A percentile compares a stretch with the other conserved stretches of the same genome.
These are phyloP conservation scores for Pangasius mekongensis DNA, from an alignment of 2,797 vertebrate genomes.

Conservation along the genomic window DNA sequence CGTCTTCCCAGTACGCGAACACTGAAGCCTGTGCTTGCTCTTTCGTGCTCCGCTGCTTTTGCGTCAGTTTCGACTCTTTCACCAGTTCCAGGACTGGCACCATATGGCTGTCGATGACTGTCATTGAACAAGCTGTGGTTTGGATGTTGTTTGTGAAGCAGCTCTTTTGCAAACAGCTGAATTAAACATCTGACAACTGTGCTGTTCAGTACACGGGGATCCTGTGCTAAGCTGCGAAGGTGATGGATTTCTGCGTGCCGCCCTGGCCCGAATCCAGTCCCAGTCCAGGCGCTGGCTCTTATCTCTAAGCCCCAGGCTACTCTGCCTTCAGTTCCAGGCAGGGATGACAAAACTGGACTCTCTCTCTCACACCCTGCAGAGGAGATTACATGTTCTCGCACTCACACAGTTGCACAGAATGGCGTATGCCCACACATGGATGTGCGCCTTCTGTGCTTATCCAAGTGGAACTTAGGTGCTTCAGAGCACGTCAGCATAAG, in stretches of 20 bases:
- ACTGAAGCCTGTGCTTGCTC: slow-evolving; percentile 2
- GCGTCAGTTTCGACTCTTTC: slow-evolving; percentile 11
- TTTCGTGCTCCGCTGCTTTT: slow-evolving; percentile 5
- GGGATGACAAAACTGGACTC: slow-evolving; percentile 65
- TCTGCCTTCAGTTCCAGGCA: slow-evolving; percentile 67
- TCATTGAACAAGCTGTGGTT: slow-evolving; percentile 31
- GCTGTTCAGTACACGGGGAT: slow-evolving; percentile 42
- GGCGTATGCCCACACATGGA: slow-evolving; percentile 64
- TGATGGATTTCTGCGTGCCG: slow-evolving; percentile 70
- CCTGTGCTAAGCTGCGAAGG: slow-evolving; percentile 62
- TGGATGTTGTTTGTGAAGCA: slow-evolving; percentile 34
- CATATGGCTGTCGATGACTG: slow-evolving; percentile 39
- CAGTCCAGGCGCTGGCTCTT: slow-evolving; percentile 64
- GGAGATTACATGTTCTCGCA: slow-evolving; percentile 58
- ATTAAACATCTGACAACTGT: slow-evolving; percentile 50
- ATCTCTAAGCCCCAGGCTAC: slow-evolving; percentile 72
- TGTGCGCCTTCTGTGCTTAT: slow-evolving; percentile 52
- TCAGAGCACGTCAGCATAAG: slow-evolving; percentile 51
- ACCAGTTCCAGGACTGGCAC: slow-evolving; percentile 12
- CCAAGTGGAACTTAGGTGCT: slow-evolving; percentile 52
- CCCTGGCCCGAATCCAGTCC: slow-evolving; percentile 66
- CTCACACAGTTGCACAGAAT: slow-evolving; percentile 42
- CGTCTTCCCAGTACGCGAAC: not conserved
- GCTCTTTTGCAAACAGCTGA: slow-evolving; percentile 42
- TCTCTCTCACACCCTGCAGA: slow-evolving; percentile 57